Evolutionary conservation across 2,888 invertebrate genomes (phyloP), one percentile per base, ranked within the genome.

Genomic region (Meloe dianella): DNA sequence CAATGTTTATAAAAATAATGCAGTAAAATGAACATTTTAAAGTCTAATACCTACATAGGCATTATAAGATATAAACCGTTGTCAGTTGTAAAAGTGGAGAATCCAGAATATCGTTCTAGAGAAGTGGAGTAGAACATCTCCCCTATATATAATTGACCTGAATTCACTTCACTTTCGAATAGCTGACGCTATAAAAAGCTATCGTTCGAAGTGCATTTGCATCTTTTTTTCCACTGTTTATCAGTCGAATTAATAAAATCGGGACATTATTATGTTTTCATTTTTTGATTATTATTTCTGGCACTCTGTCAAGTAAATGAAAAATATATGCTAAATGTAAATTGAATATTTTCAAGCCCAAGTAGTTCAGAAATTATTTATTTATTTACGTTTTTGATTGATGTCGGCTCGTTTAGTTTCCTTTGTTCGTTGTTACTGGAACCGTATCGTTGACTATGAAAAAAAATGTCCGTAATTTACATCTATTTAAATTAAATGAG

Each of bases 1-100:
- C 79, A 79, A 83, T 83, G 83, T 84, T 84, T 84, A 84, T 83
- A 83, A 83, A 83, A 83, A n/a, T 84, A 83, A 83, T 82, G 82
- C 78, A 81, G 80, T 83, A 82, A 84, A 83, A 82, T 79, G 82
- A 80, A 80, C 80, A 81, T 82, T 83, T 83, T 81, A 81, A 83
- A 83, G 79, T 83, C 81, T 81, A 82, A 83, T 82, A 81, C 80
- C n/a, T n/a, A n/a, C n/a, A 76, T 72, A 14, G 75, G 79, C 79
- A 80, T 82, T 82, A 83, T 82, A 81, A 82, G 81, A 82, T 81
- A 82, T 82, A 81, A 80, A 81, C 79, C 79, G 79, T 75, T 71
- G 79, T 76, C 81, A 83, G 82, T 82, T 81, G 79, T 82, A 82
- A 83, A 82, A 82, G 77, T 79, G 61, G 69, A 64, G 35, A 22